Base-by-base conservation (phyloP, 1,140 invertebrate species). In the Coptotermes formosanus region DNA sequence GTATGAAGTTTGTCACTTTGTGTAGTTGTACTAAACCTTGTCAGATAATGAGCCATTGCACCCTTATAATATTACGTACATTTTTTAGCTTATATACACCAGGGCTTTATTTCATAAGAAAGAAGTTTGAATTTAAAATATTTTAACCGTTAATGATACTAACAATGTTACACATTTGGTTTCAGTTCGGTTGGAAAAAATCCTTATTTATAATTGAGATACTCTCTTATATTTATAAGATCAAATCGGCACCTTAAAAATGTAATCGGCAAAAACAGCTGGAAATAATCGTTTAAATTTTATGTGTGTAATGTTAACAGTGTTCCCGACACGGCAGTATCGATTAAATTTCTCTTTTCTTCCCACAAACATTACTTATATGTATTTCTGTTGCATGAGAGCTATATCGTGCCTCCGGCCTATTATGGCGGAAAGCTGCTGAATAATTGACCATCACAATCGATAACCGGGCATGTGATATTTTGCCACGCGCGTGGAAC, bases 1-100 rank as follows among this genome's bases (percentile, higher is more conserved):
- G 92, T 90, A 45, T n/a, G 23, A 0, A 30, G n/a, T 14, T 30
- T 30, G 32, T 52, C 84, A 23, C 2, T 30, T 38, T 16, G n/a
- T 43, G 21, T 30, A 7, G 64, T 75, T 12, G 9, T 75, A 30
- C 11, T n/a, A 8, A 75, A 75, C n/a, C 7, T n/a, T 23, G 14
- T 30, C 64, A 30, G 64, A 75, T 75, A 75, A 75, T 75, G 64
- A 75, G 64, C 64, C 64, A 75, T 75, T 75, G 2, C n/a, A 25
- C 64, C n/a, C 64, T 14, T 55, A 38, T 75, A 75, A 75, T 25
- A 9, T 0, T n/a, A 30, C 3, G 64, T 75, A 9, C n/a, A 9
- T 75, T 55, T 30, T 75, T 30, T 12, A 75, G 64, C 25, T 75
- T 25, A 8, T 14, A 8, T 75, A 1, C n/a, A 11, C n/a, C 3